Base-by-base conservation (phyloP, 2,888 invertebrate species). In the Aricia artaxerxes region DNA sequence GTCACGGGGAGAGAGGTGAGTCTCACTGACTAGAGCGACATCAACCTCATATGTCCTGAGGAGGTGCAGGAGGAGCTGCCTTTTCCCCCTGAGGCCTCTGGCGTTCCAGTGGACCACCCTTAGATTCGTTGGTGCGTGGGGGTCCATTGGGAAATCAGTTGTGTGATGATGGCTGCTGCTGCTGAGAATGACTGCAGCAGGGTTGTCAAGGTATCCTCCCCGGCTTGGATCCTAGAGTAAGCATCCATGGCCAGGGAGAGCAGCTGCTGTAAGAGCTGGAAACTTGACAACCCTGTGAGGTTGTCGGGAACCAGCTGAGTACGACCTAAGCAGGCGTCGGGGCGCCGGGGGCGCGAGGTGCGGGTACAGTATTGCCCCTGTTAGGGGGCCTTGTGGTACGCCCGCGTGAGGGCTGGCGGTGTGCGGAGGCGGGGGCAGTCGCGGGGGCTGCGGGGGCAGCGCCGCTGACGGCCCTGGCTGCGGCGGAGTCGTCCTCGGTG, bases 381-480 rank as follows among this genome's bases (percentile, higher is more conserved):
- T 44, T 5, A 2, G 44, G 2, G 44, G 7, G 1, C 44, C 7
- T 6, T 2, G 44, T 0, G 4, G 13, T 53, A 4, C 53, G 53
- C 53, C 53, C 53, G 1, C 53, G 3, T 4, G 13, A 3, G 3
- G 81, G 3, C 84, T 0, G 31, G 31, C 38, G 40, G 13, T 7
- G 13, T 1, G 1, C 38, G 24, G 2, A 1, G 35, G 4, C 0
- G 57, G 76, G 1, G 57, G 44, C 7, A 57, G 53, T 35, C 44
- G 5, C 76, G 24, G 7, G 1, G n/a, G 6, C 3, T 2, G 4
- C 24, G 11, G 13, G 3, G 35, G 31, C 16, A n/a, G n/a, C n/a
- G 60, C 6, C 5, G 60, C 5, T n/a, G 60, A 16, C n/a, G n/a
- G 4, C 5, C 4, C 44, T 57, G 16, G n/a, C 1, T 16, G 76